phyloP scores from a whole-genome alignment of 2,113 vertebrate genomes.

The Xiphorhynchus elegans region DNA sequence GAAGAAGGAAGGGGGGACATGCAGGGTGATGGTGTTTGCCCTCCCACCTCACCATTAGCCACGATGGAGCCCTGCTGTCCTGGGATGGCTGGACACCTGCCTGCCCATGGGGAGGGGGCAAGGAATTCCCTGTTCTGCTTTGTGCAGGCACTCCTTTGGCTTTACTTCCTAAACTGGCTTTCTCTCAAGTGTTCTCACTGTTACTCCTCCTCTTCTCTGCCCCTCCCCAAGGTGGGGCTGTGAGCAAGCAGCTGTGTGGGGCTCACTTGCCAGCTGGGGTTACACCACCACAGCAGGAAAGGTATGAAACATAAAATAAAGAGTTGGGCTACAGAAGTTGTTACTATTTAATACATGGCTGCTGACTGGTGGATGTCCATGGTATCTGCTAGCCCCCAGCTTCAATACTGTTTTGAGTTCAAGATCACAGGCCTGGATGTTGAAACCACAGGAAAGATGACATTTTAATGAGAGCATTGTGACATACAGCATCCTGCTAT shows the following conservation, averaged over 20 bases:
- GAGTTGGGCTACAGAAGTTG: background rate
- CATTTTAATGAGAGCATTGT: background rate
- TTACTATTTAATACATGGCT: background rate
- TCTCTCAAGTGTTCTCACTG: background rate
- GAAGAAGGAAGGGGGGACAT: background rate
- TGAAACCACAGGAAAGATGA: background rate
- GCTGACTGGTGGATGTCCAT: background rate
- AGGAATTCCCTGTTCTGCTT: too few species aligned
- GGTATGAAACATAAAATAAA: background rate
- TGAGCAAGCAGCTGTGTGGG: background rate
- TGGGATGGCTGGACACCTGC: background rate
- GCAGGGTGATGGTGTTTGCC: background rate
- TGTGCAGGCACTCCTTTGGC: background rate
- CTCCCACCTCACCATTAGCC: fast-evolving
- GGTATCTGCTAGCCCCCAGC: background rate
- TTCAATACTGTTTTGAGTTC: background rate
- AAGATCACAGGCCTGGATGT: background rate
- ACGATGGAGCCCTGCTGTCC: background rate
- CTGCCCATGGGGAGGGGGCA: background rate
- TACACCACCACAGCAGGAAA: background rate
- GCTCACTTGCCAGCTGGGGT: background rate
- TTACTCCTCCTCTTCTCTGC: background rate
- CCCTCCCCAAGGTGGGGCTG: background rate
- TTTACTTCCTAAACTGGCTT: background rate
- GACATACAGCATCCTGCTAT: background rate